A percentile compares a stretch with the other conserved stretches of the same genome.
Evolutionary conservation across 2,113 vertebrate species (phyloP).

Genomic region (Catagonus wagneri): DNA sequence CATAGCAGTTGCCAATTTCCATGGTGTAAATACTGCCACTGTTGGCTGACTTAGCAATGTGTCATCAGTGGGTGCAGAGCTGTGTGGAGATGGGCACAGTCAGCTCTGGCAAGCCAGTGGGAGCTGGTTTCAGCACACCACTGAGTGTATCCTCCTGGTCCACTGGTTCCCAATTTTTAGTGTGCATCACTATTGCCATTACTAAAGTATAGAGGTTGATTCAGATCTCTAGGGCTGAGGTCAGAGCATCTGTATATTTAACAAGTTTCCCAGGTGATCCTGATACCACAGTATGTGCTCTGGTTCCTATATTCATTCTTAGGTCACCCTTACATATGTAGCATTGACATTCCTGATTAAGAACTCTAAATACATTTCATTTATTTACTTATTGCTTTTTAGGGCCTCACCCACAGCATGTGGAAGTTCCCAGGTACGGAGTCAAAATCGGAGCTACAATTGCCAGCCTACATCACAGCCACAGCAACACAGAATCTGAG

Average conservation of each 20-base stretch:
- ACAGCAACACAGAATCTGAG: too few species aligned
- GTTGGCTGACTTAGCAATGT: rapidly evolving
- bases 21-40: not conserved
- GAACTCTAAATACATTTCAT: not conserved
- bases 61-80: not conserved
- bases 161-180: not conserved
- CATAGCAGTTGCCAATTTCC: not conserved
- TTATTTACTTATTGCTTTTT: too few species aligned
- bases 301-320: not conserved
- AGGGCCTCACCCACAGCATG: too few species aligned
- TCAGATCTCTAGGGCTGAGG: not conserved
- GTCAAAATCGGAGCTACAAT: too few species aligned
- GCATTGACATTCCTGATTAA: not conserved
- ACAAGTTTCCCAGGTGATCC: not conserved
- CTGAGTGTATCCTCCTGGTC: too few species aligned
- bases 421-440: too few species aligned
- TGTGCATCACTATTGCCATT: not conserved
- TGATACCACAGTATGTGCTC: not conserved
- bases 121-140: not conserved
- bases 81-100: not conserved
- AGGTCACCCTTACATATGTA: not conserved
- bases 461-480: too few species aligned
- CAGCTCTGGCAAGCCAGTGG: not conserved
- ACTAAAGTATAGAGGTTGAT: not conserved
- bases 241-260: not conserved